Evolutionary conservation across 2,888 invertebrate species (phyloP).

Genomic region (Epirrhoe alternata): DNA sequence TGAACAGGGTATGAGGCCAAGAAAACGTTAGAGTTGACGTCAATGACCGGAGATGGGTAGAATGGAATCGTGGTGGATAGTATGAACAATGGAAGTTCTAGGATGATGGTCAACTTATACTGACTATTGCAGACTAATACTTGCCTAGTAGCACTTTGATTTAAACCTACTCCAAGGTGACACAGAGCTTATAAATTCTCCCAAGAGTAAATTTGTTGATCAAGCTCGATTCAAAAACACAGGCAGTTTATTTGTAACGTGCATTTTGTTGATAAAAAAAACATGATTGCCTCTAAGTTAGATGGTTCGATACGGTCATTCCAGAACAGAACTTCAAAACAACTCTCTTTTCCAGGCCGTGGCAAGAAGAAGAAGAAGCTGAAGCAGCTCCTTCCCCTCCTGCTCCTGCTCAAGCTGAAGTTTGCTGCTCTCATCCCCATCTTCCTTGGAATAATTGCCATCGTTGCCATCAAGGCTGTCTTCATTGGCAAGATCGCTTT

Average conservation of each 20-base stretch:
- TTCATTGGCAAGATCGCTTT: constrained; percentile 94
- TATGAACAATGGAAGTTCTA: not conserved
- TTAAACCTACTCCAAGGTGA: too few species aligned
- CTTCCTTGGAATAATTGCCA: constrained; percentile 89
- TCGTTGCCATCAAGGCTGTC: constrained; percentile 93
- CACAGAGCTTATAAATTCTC: too few species aligned
- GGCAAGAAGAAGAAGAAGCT: constrained; percentile 92
- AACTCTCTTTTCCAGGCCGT: constrained; percentile 82
- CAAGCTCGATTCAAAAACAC: too few species aligned
- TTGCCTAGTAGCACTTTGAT: too few species aligned
- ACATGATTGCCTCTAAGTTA: too few species aligned
- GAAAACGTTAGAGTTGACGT: constrained; percentile 2
- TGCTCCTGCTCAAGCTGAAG: constrained; percentile 92
- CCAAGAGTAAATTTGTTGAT: too few species aligned
- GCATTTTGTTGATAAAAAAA: too few species aligned
- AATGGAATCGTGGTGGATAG: not conserved
- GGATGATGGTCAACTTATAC: too few species aligned
- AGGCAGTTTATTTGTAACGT: too few species aligned
- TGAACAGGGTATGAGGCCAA: constrained; percentile 29
- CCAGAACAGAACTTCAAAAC: not conserved
- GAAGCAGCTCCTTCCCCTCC: constrained; percentile 90
- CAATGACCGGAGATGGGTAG: not conserved
- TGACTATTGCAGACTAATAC: too few species aligned
- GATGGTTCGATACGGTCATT: not conserved
- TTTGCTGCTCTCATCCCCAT: constrained; percentile 90